Evolutionary conservation across 2,113 vertebrate genomes (phyloP), one percentile per base, ranked within the genome.

Genomic region (Eulemur macaco): DNA sequence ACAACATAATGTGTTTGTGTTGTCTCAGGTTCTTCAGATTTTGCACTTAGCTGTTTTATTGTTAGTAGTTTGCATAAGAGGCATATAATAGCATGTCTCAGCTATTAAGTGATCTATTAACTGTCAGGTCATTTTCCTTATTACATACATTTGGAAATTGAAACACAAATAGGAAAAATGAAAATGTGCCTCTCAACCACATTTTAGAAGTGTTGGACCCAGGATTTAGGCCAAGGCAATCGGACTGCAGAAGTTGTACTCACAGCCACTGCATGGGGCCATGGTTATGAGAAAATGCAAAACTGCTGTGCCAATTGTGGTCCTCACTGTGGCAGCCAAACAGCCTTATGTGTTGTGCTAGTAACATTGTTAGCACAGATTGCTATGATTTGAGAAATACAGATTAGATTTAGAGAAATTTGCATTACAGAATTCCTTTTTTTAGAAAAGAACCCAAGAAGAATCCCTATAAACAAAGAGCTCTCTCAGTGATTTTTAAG

Each of bases 121-220:
- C 29, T 14, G 13, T 60, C 25, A 89, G 4, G 34, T 66, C 13
- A 73, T 37, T 77, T 45, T 77, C 23, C 8, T 47, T 60, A 60
- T 58, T 80, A 60, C 5, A 66, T 7, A 71, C 15, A 73, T 82
- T 96, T 73, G 31, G 45, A 92, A 95, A 97, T 14, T 91, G 39
- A 94, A 50, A 4, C 15, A 66, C 29, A 91, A 54, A 77, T 11
- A 42, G 31, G 21, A 94, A 85, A 93, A 93, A 56, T 64, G 37
- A 83, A 95, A 86, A 74, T 2, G 5, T 78, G 47, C 42, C 14
- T 81, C 8, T 25, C 83, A 58, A 42, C 95, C 47, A 89, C 31
- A 76, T 37, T 92, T 92, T 47, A n/a, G 68, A 83, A 89, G 21
- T 34, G 4, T 9, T 86, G 47, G 29, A 34, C 13, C 52, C 15